Conservation (phyloP, 2,797 vertebrate species). For the Falco novaeseelandiae region DNA sequence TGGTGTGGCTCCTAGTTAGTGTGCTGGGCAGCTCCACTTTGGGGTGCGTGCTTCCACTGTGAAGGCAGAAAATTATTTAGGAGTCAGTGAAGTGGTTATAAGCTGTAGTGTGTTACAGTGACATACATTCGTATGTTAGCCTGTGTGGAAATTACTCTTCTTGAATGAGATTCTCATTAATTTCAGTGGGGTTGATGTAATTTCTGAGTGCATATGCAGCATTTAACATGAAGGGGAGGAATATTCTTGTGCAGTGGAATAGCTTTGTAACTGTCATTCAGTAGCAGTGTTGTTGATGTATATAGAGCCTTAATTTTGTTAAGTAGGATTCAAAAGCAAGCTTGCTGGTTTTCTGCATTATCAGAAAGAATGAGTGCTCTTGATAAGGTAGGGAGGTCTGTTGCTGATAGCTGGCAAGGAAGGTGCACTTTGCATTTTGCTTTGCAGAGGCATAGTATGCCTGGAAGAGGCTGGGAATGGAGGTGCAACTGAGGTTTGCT, state of each 20-base stretch:
- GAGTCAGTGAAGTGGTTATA: background rate
- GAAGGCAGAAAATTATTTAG: background rate
- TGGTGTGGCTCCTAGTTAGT: fast-evolving
- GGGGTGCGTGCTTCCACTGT: fast-evolving
- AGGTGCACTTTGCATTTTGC: fast-evolving
- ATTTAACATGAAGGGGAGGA: background rate
- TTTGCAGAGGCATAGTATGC: background rate
- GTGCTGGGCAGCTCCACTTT: fast-evolving
- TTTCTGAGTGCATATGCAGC: background rate
- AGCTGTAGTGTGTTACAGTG: background rate
- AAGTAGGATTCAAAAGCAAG: background rate
- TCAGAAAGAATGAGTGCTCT: fast-evolving
- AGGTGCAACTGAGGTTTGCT: background rate
- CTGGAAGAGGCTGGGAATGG: background rate
- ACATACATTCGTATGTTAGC: background rate
- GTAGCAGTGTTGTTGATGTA: background rate
- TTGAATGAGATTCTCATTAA: background rate
- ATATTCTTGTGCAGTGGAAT: background rate
- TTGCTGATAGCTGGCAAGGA: background rate
- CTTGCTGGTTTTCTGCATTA: background rate
- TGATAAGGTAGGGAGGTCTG: background rate
- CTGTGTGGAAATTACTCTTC: background rate
- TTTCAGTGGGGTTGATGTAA: background rate
- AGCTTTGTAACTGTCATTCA: background rate
- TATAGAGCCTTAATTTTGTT: background rate